Conservation (phyloP, 2,888 invertebrate genomes). For the Sphinx pinastri region DNA sequence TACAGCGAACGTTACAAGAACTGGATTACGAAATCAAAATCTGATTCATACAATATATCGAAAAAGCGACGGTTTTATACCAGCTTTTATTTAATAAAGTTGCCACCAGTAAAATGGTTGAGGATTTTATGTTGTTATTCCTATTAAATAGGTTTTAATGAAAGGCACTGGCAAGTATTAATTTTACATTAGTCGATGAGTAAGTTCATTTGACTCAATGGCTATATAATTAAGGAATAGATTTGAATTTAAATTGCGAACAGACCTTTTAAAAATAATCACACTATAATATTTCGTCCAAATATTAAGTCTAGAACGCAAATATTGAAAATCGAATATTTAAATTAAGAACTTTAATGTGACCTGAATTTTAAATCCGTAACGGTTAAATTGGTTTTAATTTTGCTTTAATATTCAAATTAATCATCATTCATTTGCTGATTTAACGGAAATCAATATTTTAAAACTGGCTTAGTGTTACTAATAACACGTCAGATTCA, state of each 20-base stretch:
- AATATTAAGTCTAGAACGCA: neutral
- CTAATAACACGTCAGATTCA: neutral
- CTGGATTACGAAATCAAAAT: neutral
- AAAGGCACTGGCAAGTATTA: neutral
- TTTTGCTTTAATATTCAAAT: constrained; percentile 9
- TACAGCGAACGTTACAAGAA: neutral
- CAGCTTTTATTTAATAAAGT: constrained; percentile 1
- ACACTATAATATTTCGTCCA: neutral
- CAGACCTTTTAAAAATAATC: neutral
- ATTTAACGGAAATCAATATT: neutral
- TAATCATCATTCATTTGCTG: neutral
- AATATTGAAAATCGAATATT: neutral
- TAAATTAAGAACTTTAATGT: neutral
- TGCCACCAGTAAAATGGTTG: neutral
- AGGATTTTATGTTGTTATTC: neutral
- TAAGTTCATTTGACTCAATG: neutral
- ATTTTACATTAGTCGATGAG: neutral
- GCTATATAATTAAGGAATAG: neutral
- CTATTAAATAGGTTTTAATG: constrained; percentile 9
- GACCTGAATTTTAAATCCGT: neutral
- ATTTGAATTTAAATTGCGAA: neutral
- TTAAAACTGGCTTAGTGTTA: neutral
- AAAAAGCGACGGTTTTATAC: neutral
- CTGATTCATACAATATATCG: neutral
- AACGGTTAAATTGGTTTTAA: constrained; percentile 4